Evolutionary conservation across 1,140 invertebrate genomes (phyloP).

Genomic region (Acyrthosiphon pisum): DNA sequence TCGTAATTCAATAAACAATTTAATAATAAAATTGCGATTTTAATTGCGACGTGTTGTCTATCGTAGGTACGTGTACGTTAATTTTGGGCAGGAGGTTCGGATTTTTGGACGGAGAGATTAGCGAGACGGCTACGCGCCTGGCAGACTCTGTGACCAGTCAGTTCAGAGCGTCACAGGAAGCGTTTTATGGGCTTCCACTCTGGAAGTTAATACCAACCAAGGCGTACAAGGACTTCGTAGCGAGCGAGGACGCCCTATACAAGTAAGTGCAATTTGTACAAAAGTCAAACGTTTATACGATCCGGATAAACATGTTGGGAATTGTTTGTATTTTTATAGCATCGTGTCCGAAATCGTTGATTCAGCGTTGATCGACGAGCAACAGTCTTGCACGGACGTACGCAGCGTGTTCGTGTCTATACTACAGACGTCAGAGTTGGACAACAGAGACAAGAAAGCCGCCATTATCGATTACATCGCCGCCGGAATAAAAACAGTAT

Average conservation of each 20-base stretch:
- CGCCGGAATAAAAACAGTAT: conserved; percentile 83
- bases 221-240: conserved; percentile 74
- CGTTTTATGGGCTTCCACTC: conserved; percentile 80
- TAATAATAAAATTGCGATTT: neutral
- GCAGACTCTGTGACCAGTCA: conserved; percentile 77
- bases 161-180: conserved; percentile 78
- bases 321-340: conserved; percentile 65
- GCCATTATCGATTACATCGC: conserved; percentile 86
- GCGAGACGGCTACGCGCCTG: conserved; percentile 65
- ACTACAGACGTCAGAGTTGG: conserved; percentile 73
- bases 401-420: conserved; percentile 78
- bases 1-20: neutral
- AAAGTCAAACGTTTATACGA: too few species aligned
- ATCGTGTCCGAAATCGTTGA: conserved; percentile 81
- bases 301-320: neutral
- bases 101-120: conserved; percentile 72
- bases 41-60: too few species aligned
- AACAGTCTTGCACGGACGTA: conserved; percentile 66
- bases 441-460: conserved; percentile 81
- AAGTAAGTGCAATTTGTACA: conserved; percentile 64
- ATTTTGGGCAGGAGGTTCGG: conserved; percentile 81
- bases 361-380: conserved; percentile 67
- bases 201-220: conserved; percentile 82
- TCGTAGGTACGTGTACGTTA: conserved; percentile 74
- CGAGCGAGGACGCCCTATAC: conserved; percentile 82